phyloP scores from a whole-genome alignment of 2,888 invertebrate genomes.

The Chrysolina haemoptera region DNA sequence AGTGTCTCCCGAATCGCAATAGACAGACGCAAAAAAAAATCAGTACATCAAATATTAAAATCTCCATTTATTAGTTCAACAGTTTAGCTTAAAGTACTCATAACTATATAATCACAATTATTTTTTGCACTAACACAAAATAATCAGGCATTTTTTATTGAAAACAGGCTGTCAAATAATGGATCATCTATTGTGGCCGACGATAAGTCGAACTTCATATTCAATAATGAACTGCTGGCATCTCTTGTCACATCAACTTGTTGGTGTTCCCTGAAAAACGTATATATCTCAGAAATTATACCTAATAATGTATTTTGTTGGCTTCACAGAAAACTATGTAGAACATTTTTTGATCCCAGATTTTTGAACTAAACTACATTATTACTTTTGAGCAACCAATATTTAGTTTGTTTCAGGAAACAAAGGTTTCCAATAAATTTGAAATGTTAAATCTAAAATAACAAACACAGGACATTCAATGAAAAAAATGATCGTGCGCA shows the following conservation, averaged over 20 bases:
- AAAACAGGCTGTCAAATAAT: constrained; percentile 32
- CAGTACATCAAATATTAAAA: not conserved
- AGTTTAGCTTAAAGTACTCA: not conserved
- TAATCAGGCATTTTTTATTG: constrained; percentile 11
- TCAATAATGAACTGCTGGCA: constrained; percentile 44
- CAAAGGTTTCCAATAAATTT: too few relatives aligned
- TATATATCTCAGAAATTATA: not conserved
- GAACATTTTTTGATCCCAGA: too few relatives aligned
- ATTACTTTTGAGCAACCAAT: too few relatives aligned
- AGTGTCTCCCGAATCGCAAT: too few relatives aligned
- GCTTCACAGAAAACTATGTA: too few relatives aligned
- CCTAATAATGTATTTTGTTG: too few relatives aligned
- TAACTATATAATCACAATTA: not conserved
- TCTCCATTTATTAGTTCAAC: not conserved
- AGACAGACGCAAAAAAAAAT: too few relatives aligned
- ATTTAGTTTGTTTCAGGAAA: too few relatives aligned
- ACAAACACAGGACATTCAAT: too few relatives aligned
- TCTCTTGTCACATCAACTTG: constrained; percentile 27
- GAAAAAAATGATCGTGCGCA: too few relatives aligned
- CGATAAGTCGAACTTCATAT: constrained; percentile 40
- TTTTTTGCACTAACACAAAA: not conserved
- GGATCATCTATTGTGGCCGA: constrained; percentile 36
- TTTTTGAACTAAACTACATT: too few relatives aligned
- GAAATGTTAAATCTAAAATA: too few relatives aligned
- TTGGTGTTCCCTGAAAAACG: constrained; percentile 39